Base-by-base conservation (phyloP, 2,113 vertebrate genomes). In the Perognathus longimembris region DNA sequence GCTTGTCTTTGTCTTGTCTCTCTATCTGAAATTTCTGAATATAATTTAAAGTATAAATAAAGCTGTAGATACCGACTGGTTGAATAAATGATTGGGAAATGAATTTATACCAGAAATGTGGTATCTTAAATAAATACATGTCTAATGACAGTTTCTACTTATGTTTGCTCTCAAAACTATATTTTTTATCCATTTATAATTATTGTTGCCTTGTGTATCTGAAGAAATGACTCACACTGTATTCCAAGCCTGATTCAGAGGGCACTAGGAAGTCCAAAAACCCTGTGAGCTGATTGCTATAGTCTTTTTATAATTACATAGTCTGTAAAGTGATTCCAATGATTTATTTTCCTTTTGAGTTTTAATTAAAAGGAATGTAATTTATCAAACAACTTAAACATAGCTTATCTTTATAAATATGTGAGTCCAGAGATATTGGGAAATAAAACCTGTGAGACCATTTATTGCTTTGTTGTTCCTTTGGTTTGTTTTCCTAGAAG, bases 401-500 rank as follows among this genome's bases (percentile, higher is more conserved):
- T 66, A 83, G 10, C 10, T 71, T 17, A 54, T 59, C 1, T 40
- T 88, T 82, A 59, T 79, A 69, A 81, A 89, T 38, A 28, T 15
- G 50, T 66, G 6, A 73, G 21, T 66, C 21, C 79, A 63, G 15
- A 87, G 24, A 45, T 69, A 85, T 8, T 36, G 15, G n/a, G 28
- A 59, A 57, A 32, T 76, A 64, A 30, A 66, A 69, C 30, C 22
- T 9, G 0, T 45, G 50, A 94, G 90, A 36, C 5, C 8, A 45
- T 80, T 82, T 82, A 38, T 59, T 85, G 69, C 88, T 85, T 42
- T 22, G 2, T 70, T 87, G n/a, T 61, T 90, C 73, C 7, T 32
- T 92, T 61, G 8, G 17, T 77, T 92, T 85, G 1, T 85, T 94
- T 95, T 80, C 79, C 36, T 80, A 36, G 34, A 88, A 71, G 5